These are phyloP conservation scores for Cistogaster globosa DNA, from an alignment of 2,888 invertebrate genomes.

Conservation along the genomic window DNA sequence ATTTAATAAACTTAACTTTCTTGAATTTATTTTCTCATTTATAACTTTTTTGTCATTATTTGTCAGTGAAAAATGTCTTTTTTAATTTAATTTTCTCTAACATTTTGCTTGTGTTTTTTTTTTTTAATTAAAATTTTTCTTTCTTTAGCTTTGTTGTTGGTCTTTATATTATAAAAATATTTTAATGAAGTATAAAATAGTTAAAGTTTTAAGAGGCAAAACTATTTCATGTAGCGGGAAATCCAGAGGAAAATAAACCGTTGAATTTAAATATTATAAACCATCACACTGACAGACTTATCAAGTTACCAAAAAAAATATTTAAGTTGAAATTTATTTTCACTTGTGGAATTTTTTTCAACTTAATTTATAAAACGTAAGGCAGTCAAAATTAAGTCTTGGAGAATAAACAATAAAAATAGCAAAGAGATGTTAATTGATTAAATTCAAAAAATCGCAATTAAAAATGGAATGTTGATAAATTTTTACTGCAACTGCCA, in stretches of 20 bases:
- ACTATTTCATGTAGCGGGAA: slow-evolving; percentile 29
- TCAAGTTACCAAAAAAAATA: slow-evolving; percentile 7
- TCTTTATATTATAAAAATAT: slow-evolving; percentile 50
- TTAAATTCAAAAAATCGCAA: too few relatives aligned
- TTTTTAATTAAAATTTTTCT: slow-evolving; percentile 5
- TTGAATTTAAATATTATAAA: neutral
- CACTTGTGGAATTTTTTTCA: neutral
- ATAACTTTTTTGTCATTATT: slow-evolving; percentile 31
- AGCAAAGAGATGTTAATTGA: too few relatives aligned
- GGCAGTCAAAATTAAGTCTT: too few relatives aligned
- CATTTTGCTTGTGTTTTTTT: slow-evolving; percentile 11
- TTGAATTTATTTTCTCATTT: slow-evolving; percentile 18
- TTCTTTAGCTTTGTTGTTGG: slow-evolving; percentile 25
- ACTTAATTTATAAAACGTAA: too few relatives aligned
- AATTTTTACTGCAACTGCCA: too few relatives aligned
- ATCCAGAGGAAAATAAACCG: neutral
- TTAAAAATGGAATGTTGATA: too few relatives aligned
- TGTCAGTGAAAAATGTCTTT: slow-evolving; percentile 67
- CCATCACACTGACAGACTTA: neutral
- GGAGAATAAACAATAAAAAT: too few relatives aligned
- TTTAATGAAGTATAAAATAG: slow-evolving; percentile 71
- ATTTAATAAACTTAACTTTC: slow-evolving; percentile 36
- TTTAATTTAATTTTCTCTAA: slow-evolving; percentile 62
- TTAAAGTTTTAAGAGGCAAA: slow-evolving; percentile 59
- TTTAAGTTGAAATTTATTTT: neutral